Conservation (phyloP, 2,113 vertebrate species). For the Silurus meridionalis region DNA sequence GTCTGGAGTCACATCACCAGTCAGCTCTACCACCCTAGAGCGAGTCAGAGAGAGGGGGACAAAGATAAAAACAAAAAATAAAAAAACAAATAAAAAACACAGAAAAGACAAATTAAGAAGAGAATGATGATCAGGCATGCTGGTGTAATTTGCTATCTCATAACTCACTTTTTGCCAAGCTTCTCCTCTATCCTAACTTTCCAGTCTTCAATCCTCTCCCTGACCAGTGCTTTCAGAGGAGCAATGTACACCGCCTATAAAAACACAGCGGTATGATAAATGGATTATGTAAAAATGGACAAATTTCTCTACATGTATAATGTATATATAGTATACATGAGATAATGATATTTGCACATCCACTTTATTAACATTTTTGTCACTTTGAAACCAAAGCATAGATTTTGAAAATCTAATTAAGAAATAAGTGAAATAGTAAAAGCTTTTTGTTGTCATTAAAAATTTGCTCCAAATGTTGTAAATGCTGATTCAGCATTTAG, state of each 20-base stretch:
- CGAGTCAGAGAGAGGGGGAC: background rate
- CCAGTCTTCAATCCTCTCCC: conserved; percentile 98
- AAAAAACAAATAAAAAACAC: background rate
- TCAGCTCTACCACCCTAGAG: conserved; percentile 90
- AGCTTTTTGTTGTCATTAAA: background rate
- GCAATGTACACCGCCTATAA: conserved; percentile 95
- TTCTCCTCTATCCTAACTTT: conserved; percentile 94
- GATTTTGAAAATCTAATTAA: background rate
- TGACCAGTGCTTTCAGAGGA: conserved; percentile 92
- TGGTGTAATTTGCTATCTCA: conserved; percentile 32
- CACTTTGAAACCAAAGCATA: background rate
- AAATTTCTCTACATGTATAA: background rate
- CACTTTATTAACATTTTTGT: background rate
- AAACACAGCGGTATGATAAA: background rate
- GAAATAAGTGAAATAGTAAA: background rate
- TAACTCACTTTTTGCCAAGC: conserved; percentile 90
- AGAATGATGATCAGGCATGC: background rate
- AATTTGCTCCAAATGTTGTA: background rate
- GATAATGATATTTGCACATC: background rate
- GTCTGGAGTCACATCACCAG: conserved; percentile 95
- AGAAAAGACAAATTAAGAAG: background rate
- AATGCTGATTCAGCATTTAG: background rate
- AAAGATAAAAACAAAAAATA: background rate
- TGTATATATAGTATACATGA: background rate
- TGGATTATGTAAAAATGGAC: background rate